Conservation (phyloP, 1,140 invertebrate species). For the Drosophila orena region DNA sequence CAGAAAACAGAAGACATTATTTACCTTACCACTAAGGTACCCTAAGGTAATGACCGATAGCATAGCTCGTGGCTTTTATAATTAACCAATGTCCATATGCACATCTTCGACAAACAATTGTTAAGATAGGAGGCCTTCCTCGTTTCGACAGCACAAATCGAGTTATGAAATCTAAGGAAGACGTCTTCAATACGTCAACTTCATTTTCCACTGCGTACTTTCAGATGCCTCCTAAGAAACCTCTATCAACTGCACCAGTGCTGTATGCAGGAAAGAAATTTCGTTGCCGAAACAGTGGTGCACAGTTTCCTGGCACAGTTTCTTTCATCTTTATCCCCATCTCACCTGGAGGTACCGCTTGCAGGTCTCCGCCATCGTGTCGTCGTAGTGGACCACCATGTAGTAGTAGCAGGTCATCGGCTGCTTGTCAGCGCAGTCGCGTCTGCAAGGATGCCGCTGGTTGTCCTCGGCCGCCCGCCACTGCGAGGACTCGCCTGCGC, state of each 20-base stretch:
- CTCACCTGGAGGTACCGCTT: constrained; percentile 61
- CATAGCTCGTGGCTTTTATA: too few relatives aligned
- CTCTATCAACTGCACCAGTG: too few relatives aligned
- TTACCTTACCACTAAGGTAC: too few relatives aligned
- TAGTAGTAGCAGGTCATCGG: constrained; percentile 83
- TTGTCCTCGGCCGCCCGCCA: constrained; percentile 67
- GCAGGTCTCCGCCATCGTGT: constrained; percentile 74
- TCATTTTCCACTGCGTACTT: too few relatives aligned
- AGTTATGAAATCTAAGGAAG: neutral
- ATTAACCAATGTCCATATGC: too few relatives aligned
- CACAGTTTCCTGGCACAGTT: too few relatives aligned
- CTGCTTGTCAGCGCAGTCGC: constrained; percentile 63
- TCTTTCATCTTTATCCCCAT: neutral
- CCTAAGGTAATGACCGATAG: too few relatives aligned
- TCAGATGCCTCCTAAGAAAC: too few relatives aligned
- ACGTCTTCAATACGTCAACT: neutral
- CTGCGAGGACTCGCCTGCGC: constrained; percentile 53
- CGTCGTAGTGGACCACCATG: constrained; percentile 79
- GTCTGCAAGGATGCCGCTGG: constrained; percentile 67
- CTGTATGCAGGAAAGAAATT: too few relatives aligned
- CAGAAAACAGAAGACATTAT: neutral
- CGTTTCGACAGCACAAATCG: too few relatives aligned
- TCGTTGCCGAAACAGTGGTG: too few relatives aligned
- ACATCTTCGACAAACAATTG: neutral
- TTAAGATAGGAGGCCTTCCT: neutral